phyloP scores from a whole-genome alignment of 2,888 invertebrate species.

The Torymus aiolomorphi region DNA sequence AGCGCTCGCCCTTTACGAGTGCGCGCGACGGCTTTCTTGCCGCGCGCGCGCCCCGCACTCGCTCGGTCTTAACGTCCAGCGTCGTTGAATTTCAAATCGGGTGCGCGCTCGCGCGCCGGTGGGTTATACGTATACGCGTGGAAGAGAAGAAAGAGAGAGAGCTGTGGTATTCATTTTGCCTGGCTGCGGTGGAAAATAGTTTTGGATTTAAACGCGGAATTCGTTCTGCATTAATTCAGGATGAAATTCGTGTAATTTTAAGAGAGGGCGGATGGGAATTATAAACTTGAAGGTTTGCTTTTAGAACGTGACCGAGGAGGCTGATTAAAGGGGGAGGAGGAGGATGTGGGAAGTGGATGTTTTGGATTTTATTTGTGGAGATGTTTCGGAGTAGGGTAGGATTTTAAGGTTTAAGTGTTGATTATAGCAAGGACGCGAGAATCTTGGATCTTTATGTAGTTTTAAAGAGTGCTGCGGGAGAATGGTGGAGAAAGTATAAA shows the following conservation, averaged over 20 bases:
- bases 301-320: slow-evolving; percentile 12
- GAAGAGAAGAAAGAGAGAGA: slow-evolving; percentile 11
- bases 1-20: too few species aligned
- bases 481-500: too few species aligned
- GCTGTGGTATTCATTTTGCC: slow-evolving; percentile 13
- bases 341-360: not conserved
- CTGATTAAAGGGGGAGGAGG: not conserved
- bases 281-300: slow-evolving; percentile 25
- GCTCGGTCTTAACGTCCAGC: slow-evolving; percentile 62
- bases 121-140: not conserved
- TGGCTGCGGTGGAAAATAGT: slow-evolving; percentile 30
- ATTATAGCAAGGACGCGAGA: too few species aligned
- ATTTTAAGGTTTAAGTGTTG: not conserved
- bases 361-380: not conserved
- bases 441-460: too few species aligned
- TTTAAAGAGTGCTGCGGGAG: too few species aligned
- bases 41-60: slow-evolving; percentile 53
- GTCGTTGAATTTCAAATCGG: slow-evolving; percentile 68
- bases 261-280: not conserved
- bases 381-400: not conserved
- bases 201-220: slow-evolving; percentile 31
- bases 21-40: slow-evolving; percentile 65
- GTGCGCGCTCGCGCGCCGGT: slow-evolving; percentile 39
- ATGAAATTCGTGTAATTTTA: slow-evolving; percentile 35
- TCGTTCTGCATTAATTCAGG: slow-evolving; percentile 33